Evolutionary conservation across 2,797 vertebrate species (phyloP), one percentile per base, ranked within the genome.

Genomic region (Myotis vivesi): DNA sequence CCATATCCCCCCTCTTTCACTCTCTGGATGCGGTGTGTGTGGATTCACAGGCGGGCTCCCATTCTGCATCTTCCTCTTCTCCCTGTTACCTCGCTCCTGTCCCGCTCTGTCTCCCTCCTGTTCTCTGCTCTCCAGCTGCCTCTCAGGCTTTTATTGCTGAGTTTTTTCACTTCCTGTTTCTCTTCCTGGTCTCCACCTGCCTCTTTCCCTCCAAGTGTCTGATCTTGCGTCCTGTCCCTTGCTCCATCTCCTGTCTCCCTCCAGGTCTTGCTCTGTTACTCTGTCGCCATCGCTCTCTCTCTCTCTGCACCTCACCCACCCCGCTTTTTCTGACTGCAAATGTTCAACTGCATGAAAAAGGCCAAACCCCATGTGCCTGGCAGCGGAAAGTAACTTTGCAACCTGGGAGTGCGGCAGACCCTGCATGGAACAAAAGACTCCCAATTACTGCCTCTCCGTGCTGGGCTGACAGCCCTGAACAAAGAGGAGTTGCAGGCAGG

Each of bases 291-390:
- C 66, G 15, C 69, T 19, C n/a, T 33, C 33, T 64, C 51, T 64
- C 51, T 69, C 51, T 77, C 44, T 23, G 20, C 20, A 25, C n/a
- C n/a, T 51, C 51, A 77, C 4, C 17, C 2, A 5, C 72, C 8
- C 22, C 59, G 59, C 71, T 51, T 46, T 82, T 91, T 95, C 93
- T 95, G 72, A 95, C 88, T 68, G 36, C 75, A 96, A 87, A 93
- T 25, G 28, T 96, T 97, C 77, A 93, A 92, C 51, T 57, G 96
- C 75, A 72, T 80, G 81, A 84, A 92, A 96, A 97, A 97, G 91
- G 7, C 57, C 79, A 89, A 89, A 76, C 41, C 7, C 41, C 51
- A 66, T 30, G 89, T 5, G 55, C 23, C 30, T 92, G 90, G 80
- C 77, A n/a, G 11, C 72, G 62, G 38, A 89, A 91, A 93, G 79